A percentile compares a stretch with the other conserved stretches of the same genome.
These are phyloP conservation scores for Agrilus biguttatus DNA, from an alignment of 2,888 invertebrate species.

Conservation along the genomic window DNA sequence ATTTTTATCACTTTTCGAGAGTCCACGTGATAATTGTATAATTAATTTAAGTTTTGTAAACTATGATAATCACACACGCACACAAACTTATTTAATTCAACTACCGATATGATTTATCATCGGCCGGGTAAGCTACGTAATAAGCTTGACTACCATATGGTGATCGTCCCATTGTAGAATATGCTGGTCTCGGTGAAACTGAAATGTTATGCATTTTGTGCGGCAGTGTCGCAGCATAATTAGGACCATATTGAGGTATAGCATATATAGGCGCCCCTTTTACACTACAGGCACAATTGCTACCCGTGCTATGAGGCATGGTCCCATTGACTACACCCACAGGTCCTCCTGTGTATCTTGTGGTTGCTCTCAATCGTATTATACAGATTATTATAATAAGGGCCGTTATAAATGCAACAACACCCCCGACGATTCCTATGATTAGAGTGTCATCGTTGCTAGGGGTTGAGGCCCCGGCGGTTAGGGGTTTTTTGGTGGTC, in stretches of 20 bases:
- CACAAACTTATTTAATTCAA: conserved; percentile 2
- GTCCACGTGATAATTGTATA: too few relatives aligned
- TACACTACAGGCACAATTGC: conserved; percentile 37
- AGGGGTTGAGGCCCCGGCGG: conserved; percentile 43
- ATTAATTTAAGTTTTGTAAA: too few relatives aligned
- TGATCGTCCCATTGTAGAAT: conserved; percentile 48
- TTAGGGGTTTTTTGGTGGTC: conserved; percentile 43
- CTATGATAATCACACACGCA: neutral
- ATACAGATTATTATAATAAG: conserved; percentile 82
- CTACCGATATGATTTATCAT: conserved; percentile 52
- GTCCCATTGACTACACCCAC: conserved; percentile 39
- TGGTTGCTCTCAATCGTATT: conserved; percentile 43
- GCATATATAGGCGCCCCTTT: conserved; percentile 40
- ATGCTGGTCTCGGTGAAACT: conserved; percentile 36
- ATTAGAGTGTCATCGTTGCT: conserved; percentile 85
- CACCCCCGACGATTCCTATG: conserved; percentile 87
- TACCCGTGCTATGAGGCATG: conserved; percentile 30
- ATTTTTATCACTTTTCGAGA: too few relatives aligned
- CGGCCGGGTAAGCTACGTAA: conserved; percentile 47
- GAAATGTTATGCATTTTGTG: conserved; percentile 45
- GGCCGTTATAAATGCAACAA: conserved; percentile 80
- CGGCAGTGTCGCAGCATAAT: conserved; percentile 48
- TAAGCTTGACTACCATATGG: conserved; percentile 40
- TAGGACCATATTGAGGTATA: conserved; percentile 40
- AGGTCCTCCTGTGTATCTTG: conserved; percentile 58